Conservation (phyloP, 1,140 invertebrate species). For the Drosophila sturtevanti region DNA sequence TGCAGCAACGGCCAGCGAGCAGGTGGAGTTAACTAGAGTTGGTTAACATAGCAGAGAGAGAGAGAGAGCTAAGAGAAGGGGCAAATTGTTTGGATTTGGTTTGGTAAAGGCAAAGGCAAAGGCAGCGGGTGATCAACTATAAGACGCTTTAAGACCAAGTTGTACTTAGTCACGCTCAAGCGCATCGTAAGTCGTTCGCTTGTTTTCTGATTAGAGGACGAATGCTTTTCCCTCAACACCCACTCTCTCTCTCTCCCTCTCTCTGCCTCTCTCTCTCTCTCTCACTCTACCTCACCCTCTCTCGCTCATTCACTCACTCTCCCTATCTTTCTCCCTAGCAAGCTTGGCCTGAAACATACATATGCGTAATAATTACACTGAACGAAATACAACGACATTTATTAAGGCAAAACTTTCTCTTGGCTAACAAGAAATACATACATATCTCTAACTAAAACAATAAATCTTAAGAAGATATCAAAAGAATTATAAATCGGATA, state of each 20-base stretch:
- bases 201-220: constrained; percentile 69
- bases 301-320: too few relatives aligned
- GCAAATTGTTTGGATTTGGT: too few relatives aligned
- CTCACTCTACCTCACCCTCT: neutral
- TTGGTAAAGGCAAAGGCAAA: neutral
- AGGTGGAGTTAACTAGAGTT: constrained; percentile 36
- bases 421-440: too few relatives aligned
- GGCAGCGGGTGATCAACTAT: constrained; percentile 4
- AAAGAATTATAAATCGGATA: too few relatives aligned
- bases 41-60: too few relatives aligned
- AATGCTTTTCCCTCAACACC: constrained; percentile 42
- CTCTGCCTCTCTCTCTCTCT: neutral
- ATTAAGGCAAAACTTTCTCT: too few relatives aligned
- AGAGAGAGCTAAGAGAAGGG: neutral
- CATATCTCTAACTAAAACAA: too few relatives aligned
- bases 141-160: constrained; percentile 22
- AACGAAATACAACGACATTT: too few relatives aligned
- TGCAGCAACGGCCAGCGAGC: constrained; percentile 59
- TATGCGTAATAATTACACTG: too few relatives aligned
- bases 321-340: too few relatives aligned
- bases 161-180: constrained; percentile 72
- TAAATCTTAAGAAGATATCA: too few relatives aligned
- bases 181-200: constrained; percentile 44
- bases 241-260: neutral
- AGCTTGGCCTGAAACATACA: too few relatives aligned